A percentile compares a stretch with the other conserved stretches of the same genome.
phyloP scores from a whole-genome alignment of 35 echinoderm and acorn worm genomes.

The Heliocidaris tuberculata region DNA sequence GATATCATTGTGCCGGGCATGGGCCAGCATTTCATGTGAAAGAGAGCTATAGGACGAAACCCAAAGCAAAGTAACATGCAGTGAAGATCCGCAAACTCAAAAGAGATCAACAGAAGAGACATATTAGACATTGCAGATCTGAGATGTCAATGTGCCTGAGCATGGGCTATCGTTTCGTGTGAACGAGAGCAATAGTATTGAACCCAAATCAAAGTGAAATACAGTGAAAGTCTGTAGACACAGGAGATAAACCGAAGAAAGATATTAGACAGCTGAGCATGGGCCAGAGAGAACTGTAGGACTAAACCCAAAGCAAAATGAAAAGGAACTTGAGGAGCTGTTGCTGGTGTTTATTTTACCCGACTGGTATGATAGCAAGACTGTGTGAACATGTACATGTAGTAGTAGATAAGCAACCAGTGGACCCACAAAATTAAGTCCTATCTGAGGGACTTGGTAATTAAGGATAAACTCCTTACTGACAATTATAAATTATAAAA shows the following conservation, averaged over 20 bases:
- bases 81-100: slow-evolving; percentile 57
- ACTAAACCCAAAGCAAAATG: background rate
- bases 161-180: slow-evolving; percentile 73
- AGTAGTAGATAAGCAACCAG: too few species aligned
- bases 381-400: too few species aligned
- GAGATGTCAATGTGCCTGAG: slow-evolving; percentile 58
- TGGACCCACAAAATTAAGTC: too few species aligned
- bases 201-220: background rate
- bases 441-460: too few species aligned
- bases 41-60: background rate
- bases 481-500: too few species aligned
- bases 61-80: background rate
- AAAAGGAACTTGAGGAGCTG: too few species aligned
- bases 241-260: slow-evolving; percentile 46
- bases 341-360: too few species aligned
- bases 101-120: background rate
- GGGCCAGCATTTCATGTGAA: slow-evolving; percentile 67
- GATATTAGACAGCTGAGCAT: slow-evolving; percentile 69
- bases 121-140: slow-evolving; percentile 65
- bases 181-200: background rate
- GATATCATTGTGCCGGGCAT: slow-evolving; percentile 83
- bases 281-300: slow-evolving; percentile 37
- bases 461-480: too few species aligned
- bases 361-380: too few species aligned
- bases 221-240: slow-evolving; percentile 58